Percentiles rank a stretch among this genome's conserved stretches.
phyloP scores from a whole-genome alignment of 2,888 invertebrate genomes.

The Electrophaes corylata region DNA sequence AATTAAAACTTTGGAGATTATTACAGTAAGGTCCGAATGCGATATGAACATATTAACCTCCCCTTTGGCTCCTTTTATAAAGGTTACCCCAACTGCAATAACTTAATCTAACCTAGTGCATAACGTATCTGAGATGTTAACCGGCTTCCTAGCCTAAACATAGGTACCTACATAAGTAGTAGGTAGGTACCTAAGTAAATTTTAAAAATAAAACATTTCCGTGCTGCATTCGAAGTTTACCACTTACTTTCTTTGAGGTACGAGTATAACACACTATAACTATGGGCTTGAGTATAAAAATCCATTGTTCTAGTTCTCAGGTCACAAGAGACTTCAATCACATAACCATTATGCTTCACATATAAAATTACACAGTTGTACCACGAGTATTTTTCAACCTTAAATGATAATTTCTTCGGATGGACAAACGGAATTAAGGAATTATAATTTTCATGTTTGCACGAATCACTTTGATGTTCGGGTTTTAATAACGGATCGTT shows the following conservation, averaged over 20 bases:
- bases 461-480: slow-evolving; percentile 40
- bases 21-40: no score
- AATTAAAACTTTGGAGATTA: no score
- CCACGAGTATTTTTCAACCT: slow-evolving; percentile 52
- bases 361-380: slow-evolving; percentile 45
- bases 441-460: slow-evolving; percentile 12
- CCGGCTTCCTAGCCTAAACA: no score
- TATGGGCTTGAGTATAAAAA: slow-evolving; percentile 8
- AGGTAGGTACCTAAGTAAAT: no score
- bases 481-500: slow-evolving; percentile 4
- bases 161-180: no score
- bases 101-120: no score
- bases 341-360: slow-evolving; percentile 46
- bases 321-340: slow-evolving; percentile 57
- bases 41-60: no score
- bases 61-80: no score
- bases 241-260: slow-evolving; percentile 13
- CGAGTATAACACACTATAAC: slow-evolving; percentile 11
- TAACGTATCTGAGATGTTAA: no score
- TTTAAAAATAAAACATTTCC: no score
- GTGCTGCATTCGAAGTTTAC: no score
- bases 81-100: no score
- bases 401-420: slow-evolving; percentile 49
- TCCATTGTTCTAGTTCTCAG: slow-evolving; percentile 46
- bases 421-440: slow-evolving; percentile 49